These are phyloP conservation scores for Melipona quadrifasciata DNA, from an alignment of 1,140 invertebrate genomes.

Conservation along the genomic window DNA sequence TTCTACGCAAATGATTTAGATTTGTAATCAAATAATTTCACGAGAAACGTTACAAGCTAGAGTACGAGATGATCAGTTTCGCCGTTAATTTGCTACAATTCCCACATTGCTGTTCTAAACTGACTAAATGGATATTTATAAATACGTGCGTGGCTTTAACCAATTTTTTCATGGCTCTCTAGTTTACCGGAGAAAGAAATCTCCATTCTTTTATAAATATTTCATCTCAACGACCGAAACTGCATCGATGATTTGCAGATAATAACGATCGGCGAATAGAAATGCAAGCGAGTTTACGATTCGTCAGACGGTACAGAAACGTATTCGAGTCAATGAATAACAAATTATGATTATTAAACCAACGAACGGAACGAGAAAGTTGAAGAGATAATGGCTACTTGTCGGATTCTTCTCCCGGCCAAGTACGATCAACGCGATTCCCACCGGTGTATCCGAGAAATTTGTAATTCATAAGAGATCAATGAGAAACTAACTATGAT, in stretches of 20 bases:
- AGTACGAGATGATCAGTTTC: neutral
- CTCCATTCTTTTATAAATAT: neutral
- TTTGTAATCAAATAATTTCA: neutral
- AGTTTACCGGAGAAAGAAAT: too few relatives aligned
- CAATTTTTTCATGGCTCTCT: too few relatives aligned
- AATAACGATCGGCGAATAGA: neutral
- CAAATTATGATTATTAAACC: neutral
- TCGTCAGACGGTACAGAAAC: neutral
- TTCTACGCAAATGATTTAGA: neutral
- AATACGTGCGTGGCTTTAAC: too few relatives aligned
- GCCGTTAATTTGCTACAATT: neutral
- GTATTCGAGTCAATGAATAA: neutral
- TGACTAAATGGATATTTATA: too few relatives aligned
- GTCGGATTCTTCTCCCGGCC: neutral
- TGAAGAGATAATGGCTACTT: neutral
- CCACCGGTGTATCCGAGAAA: neutral
- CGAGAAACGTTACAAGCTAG: too few relatives aligned
- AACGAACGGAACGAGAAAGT: neutral
- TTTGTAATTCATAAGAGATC: conserved; percentile 20
- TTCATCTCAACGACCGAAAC: neutral
- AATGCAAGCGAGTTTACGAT: neutral
- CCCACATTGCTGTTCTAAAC: too few relatives aligned
- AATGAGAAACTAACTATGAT: neutral
- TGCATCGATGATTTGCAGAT: neutral
- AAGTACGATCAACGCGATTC: neutral